A percentile compares a stretch with the other conserved stretches of the same genome.
Conservation (phyloP, 30 jellyfish, hydroid and myxozoan genomes). For the Catostylus mosaicus region DNA sequence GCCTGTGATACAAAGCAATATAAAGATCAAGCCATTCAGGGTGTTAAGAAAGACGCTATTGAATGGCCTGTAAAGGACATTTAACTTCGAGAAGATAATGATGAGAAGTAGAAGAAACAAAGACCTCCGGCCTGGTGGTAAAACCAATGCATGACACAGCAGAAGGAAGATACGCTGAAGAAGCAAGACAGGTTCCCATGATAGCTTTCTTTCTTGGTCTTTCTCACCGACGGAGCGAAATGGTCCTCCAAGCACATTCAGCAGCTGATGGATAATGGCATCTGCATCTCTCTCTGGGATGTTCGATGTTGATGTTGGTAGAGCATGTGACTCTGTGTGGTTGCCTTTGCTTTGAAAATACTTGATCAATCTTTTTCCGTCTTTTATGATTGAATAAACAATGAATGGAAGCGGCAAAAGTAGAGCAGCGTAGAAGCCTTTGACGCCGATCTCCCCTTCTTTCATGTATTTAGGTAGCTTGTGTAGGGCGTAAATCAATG, state of each 20-base stretch:
- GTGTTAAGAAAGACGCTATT: slow-evolving; percentile 3
- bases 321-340: too few relatives aligned
- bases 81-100: background rate
- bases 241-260: slow-evolving; percentile 14
- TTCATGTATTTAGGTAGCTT: background rate
- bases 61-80: background rate
- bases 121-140: slow-evolving; percentile 2
- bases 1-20: background rate
- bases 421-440: slow-evolving; percentile 28
- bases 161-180: slow-evolving; percentile 4
- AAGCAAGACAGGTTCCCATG: slow-evolving; percentile 15
- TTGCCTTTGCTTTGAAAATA: too few relatives aligned
- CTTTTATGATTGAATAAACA: background rate
- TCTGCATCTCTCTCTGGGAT: too few relatives aligned
- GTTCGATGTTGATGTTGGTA: too few relatives aligned
- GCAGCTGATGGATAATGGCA: background rate
- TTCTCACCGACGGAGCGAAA: background rate
- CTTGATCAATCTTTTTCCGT: too few relatives aligned
- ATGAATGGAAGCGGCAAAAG: slow-evolving; percentile 28
- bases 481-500: slow-evolving; percentile 12
- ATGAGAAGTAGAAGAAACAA: slow-evolving; percentile 2
- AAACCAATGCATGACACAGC: background rate
- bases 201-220: background rate
- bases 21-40: background rate
- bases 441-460: background rate